Evolutionary conservation across 2,113 vertebrate genomes (phyloP).

Genomic region (Leucopsar rothschildi): DNA sequence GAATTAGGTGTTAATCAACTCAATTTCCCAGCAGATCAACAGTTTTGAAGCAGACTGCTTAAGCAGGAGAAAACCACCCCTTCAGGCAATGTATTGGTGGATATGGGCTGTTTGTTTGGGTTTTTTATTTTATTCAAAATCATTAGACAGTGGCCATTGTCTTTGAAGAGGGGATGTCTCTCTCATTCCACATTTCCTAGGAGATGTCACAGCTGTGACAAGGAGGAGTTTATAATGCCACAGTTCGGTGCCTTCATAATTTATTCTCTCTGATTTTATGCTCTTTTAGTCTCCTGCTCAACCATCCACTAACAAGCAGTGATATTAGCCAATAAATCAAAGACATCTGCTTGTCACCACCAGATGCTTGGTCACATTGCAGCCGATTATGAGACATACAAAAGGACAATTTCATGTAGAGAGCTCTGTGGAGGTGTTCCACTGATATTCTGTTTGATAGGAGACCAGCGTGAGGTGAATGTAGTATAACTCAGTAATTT

Average conservation of each 20-base stretch:
- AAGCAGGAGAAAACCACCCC: not conserved
- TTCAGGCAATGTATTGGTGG: not conserved
- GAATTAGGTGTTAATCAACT: not conserved
- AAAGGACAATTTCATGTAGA: slow-evolving; percentile 78
- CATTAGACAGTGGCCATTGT: slow-evolving; percentile 39
- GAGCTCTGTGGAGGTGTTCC: slow-evolving; percentile 71
- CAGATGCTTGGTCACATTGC: slow-evolving; percentile 89
- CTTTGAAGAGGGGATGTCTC: slow-evolving; percentile 73
- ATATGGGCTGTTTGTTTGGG: not conserved
- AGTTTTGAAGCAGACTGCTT: not conserved
- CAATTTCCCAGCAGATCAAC: not conserved
- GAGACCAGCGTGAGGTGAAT: slow-evolving; percentile 70
- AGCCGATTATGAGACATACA: slow-evolving; percentile 80
- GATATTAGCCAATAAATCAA: slow-evolving; percentile 94
- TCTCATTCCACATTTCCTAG: slow-evolving; percentile 75
- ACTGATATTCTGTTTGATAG: slow-evolving; percentile 82
- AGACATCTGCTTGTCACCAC: slow-evolving; percentile 84
- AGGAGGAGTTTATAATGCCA: slow-evolving; percentile 77
- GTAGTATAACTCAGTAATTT: slow-evolving; percentile 69
- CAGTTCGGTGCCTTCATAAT: slow-evolving; percentile 83
- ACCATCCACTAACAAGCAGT: slow-evolving; percentile 87
- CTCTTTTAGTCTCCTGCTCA: slow-evolving; percentile 83
- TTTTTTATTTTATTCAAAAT: slow-evolving; percentile 54
- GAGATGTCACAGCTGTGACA: slow-evolving; percentile 79
- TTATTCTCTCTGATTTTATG: slow-evolving; percentile 87